A percentile compares a stretch with the other conserved stretches of the same genome.
phyloP scores from a whole-genome alignment of 1,140 invertebrate species.

The Temnothorax longispinosus region DNA sequence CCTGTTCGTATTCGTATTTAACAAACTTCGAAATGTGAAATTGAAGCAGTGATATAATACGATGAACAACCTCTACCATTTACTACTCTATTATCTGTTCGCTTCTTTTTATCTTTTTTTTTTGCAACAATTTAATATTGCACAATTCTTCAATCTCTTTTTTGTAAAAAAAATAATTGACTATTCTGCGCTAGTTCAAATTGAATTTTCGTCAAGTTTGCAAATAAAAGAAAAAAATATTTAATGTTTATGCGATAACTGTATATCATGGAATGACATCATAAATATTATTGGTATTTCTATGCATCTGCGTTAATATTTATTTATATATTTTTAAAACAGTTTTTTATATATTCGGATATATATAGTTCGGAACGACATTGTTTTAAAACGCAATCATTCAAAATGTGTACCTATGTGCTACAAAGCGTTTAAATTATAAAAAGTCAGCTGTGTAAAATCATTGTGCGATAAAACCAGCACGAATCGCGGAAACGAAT shows the following conservation, averaged over 20 bases:
- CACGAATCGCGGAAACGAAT: background rate
- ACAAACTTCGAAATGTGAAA: background rate
- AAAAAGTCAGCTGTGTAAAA: conserved; percentile 14
- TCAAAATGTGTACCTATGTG: background rate
- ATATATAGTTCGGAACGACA: background rate
- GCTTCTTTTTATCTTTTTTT: background rate
- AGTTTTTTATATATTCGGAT: background rate
- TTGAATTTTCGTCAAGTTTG: background rate
- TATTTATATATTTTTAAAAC: background rate
- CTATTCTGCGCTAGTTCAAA: background rate
- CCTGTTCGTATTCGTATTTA: background rate
- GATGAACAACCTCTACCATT: background rate
- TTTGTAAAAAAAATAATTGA: conserved; percentile 2
- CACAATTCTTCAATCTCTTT: background rate
- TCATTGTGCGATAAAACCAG: background rate
- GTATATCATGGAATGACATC: background rate
- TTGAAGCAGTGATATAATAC: background rate
- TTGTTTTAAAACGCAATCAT: background rate
- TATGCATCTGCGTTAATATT: background rate
- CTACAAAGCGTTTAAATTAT: background rate
- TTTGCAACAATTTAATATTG: background rate
- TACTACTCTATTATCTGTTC: background rate
- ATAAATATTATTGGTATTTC: background rate
- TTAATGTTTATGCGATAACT: background rate
- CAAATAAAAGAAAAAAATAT: background rate